Evolutionary conservation across 2,888 invertebrate genomes (phyloP), one percentile per base, ranked within the genome.

Genomic region (Ischnura elegans): DNA sequence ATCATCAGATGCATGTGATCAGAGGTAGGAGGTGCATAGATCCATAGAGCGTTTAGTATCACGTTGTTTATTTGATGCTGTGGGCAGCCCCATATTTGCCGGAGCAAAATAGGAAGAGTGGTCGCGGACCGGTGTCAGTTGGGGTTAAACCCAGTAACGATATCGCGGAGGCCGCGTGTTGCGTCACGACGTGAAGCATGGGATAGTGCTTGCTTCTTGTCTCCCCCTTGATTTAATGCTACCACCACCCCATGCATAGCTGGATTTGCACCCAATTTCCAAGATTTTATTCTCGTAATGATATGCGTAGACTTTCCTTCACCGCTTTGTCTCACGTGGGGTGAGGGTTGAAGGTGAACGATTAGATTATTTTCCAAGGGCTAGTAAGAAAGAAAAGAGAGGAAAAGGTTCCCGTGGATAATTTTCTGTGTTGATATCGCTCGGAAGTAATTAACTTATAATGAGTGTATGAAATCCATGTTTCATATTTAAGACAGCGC

Each of bases 121-220:
- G 29, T 8, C 36, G 36, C 1, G 36, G 76, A 76, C 76, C 76
- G 29, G 76, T 76, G 29, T 13, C 36, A 13, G 76, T 76, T 16
- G 76, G 76, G 76, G 76, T 76, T 76, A 76, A 76, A 76, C 76
- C 76, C 36, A 76, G 36, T 76, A 36, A 36, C n/a, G 29, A 36
- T 25, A n/a, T 6, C n/a, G 76, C 6, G n/a, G 29, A 25, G 36
- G 29, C 13, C 76, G 76, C 29, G n/a, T n/a, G n/a, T 76, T 36
- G 25, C 76, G 25, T 76, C 36, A 36, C 76, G 76, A 25, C 76
- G 36, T 76, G n/a, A 10, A 0, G 36, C n/a, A n/a, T 76, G 29
- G 51, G 2, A 8, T 8, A 19, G 51, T 21, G 36, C 16, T 61
- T 61, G 19, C 5, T 61, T 61, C 61, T 1, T 61, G 25, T 21